Evolutionary conservation across 1,140 invertebrate species (phyloP).

Genomic region (Trissolcus basalis): DNA sequence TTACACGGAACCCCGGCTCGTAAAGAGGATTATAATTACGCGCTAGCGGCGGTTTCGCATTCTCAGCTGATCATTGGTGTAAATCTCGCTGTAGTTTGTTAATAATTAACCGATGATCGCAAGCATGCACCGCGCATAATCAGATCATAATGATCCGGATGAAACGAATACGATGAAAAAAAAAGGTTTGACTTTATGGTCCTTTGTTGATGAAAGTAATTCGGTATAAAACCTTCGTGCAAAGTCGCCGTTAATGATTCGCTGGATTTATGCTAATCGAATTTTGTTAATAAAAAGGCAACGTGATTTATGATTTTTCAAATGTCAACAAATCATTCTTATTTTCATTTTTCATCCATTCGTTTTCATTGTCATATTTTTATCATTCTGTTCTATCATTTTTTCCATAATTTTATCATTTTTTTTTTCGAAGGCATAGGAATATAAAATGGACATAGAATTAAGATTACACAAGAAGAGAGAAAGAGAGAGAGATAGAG

Average conservation of each 20-base stretch:
- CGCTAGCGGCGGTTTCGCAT: conserved; percentile 25
- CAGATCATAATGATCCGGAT: conserved; percentile 24
- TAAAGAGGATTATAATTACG: conserved; percentile 49
- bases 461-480: no score
- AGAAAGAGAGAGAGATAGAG: no score
- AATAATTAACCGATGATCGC: conserved; percentile 29
- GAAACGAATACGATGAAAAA: not conserved
- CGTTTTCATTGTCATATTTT: no score
- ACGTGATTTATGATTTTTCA: no score
- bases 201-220: conserved; percentile 24
- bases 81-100: conserved; percentile 16
- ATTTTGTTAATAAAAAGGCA: conserved; percentile 15
- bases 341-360: no score
- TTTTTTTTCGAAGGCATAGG: no score
- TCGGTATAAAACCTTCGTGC: not conserved
- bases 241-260: not conserved
- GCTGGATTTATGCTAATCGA: conserved; percentile 24
- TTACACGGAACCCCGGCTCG: conserved; percentile 24
- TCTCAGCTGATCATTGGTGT: conserved; percentile 39
- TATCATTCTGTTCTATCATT: no score
- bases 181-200: conserved; percentile 3
- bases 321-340: no score
- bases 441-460: no score
- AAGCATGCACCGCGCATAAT: conserved; percentile 19
- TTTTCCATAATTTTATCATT: no score